Evolutionary conservation across 2,888 invertebrate species (phyloP).

Genomic region (Melinaea menophilus): DNA sequence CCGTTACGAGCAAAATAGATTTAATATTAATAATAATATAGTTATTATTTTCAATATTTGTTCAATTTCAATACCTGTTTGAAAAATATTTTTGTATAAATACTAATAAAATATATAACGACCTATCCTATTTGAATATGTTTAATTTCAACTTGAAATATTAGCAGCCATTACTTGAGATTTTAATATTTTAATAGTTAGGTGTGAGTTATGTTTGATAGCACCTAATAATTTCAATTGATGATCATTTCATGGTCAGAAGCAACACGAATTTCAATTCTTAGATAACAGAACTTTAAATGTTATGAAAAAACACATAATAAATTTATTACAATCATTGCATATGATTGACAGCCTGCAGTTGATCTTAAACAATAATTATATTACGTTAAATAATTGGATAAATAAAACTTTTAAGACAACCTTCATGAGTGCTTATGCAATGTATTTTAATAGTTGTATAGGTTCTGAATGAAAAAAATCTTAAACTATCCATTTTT

Average conservation of each 20-base stretch:
- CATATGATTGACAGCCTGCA: neutral
- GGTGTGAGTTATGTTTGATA: conserved; percentile 21
- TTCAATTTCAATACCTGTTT: too few relatives aligned
- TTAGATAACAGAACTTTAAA: conserved; percentile 3
- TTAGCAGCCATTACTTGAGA: neutral
- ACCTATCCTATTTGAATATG: too few relatives aligned
- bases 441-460: neutral
- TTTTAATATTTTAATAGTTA: conserved; percentile 6
- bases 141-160: too few relatives aligned
- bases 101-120: too few relatives aligned
- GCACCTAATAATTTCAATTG: conserved; percentile 17
- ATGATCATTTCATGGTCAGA: conserved; percentile 25
- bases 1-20: too few relatives aligned
- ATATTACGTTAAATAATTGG: conserved; percentile 1
- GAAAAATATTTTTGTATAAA: too few relatives aligned
- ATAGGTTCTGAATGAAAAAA: too few relatives aligned
- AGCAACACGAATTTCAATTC: conserved; percentile 23
- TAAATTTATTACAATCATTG: neutral
- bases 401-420: conserved; percentile 1
- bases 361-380: neutral
- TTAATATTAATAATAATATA: too few relatives aligned
- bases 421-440: neutral
- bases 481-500: too few relatives aligned
- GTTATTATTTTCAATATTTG: too few relatives aligned
- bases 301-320: neutral